Evolutionary conservation across 1,140 invertebrate species (phyloP).

Genomic region (Glomeris maerens): DNA sequence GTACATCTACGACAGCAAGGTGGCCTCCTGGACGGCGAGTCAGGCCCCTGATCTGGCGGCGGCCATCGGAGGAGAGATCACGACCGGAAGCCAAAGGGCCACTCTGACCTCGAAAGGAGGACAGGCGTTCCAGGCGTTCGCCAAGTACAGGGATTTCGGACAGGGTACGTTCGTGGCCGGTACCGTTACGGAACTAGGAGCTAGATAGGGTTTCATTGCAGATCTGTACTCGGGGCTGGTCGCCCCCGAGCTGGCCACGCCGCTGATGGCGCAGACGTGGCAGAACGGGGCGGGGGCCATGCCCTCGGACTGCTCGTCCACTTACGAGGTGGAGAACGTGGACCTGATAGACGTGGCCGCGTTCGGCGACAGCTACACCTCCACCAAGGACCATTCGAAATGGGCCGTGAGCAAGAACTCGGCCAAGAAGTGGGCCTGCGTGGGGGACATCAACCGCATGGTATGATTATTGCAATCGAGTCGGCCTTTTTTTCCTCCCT

Average conservation of each 20-base stretch:
- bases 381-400: conserved; percentile 74
- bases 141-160: conserved; percentile 57
- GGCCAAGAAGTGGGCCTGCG: conserved; percentile 55
- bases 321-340: conserved; percentile 52
- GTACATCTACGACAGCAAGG: conserved; percentile 42
- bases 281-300: conserved; percentile 56
- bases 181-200: no score
- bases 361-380: conserved; percentile 43
- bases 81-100: conserved; percentile 38
- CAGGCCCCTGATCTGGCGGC: conserved; percentile 43
- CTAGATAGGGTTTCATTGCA: conserved; percentile 22
- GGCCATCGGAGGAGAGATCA: conserved; percentile 23
- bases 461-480: conserved; percentile 31
- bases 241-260: conserved; percentile 49
- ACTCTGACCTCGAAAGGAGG: conserved; percentile 42
- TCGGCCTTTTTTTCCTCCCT: neutral
- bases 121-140: conserved; percentile 54
- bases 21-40: conserved; percentile 36
- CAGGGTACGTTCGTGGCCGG: conserved; percentile 26
- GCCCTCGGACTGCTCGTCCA: conserved; percentile 44
- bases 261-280: conserved; percentile 75
- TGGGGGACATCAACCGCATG: conserved; percentile 85
- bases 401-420: conserved; percentile 58
- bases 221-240: conserved; percentile 74
- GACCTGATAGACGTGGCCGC: conserved; percentile 37